Percentiles rank a stretch among this genome's conserved stretches.
phyloP scores from a whole-genome alignment of 2,888 invertebrate species.

The Electrophaes corylata region DNA sequence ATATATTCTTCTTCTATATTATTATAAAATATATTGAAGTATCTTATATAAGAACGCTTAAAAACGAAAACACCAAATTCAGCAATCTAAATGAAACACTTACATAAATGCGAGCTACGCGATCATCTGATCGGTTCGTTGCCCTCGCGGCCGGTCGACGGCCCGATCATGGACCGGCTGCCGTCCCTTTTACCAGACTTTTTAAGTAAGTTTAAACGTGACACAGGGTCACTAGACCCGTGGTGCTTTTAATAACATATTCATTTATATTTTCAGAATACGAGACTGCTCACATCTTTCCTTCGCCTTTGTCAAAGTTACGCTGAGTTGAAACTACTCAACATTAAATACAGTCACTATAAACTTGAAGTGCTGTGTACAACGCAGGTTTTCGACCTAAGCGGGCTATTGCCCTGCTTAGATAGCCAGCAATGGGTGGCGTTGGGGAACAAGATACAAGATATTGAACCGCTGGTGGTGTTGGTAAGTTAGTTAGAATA shows the following conservation, averaged over 20 bases:
- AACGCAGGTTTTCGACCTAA: conserved; percentile 58
- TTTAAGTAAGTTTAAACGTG: too few relatives aligned
- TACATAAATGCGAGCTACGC: too few relatives aligned
- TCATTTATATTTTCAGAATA: conserved; percentile 60
- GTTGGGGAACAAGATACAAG: conserved; percentile 50
- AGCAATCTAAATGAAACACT: too few relatives aligned
- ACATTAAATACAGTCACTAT: conserved; percentile 68
- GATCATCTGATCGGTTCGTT: too few relatives aligned
- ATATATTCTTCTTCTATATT: too few relatives aligned
- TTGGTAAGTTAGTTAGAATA: conserved; percentile 70
- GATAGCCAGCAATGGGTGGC: conserved; percentile 60
- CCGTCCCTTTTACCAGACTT: too few relatives aligned
- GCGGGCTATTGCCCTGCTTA: conserved; percentile 64
- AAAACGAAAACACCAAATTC: too few relatives aligned
- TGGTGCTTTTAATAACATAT: neutral
- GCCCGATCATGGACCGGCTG: too few relatives aligned
- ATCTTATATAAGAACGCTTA: too few relatives aligned
- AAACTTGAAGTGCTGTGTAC: conserved; percentile 48
- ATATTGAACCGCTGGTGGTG: conserved; percentile 50
- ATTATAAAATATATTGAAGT: too few relatives aligned
- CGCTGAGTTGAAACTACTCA: conserved; percentile 68
- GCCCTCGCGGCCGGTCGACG: too few relatives aligned
- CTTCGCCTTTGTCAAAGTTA: conserved; percentile 63
- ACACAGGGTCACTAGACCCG: too few relatives aligned
- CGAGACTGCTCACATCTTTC: conserved; percentile 57